phyloP scores from a whole-genome alignment of 2,888 invertebrate species.

The Euphydryas editha region DNA sequence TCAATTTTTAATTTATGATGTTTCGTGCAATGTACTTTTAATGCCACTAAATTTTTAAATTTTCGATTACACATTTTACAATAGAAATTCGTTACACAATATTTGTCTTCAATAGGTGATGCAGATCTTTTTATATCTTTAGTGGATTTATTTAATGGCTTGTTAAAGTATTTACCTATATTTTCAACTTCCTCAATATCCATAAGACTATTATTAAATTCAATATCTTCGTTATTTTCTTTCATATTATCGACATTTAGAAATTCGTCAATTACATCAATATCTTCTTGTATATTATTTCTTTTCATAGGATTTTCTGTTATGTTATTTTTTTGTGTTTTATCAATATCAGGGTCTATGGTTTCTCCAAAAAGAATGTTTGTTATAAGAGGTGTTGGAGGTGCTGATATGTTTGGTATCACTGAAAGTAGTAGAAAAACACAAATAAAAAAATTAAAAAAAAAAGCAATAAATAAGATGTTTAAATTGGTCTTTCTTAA shows the following conservation, averaged over 20 bases:
- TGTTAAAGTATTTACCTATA: slow-evolving; percentile 32
- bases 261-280: slow-evolving; percentile 57
- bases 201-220: slow-evolving; percentile 19
- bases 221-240: slow-evolving; percentile 23
- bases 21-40: slow-evolving; percentile 57
- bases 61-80: slow-evolving; percentile 63
- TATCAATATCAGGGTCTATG: slow-evolving; percentile 25
- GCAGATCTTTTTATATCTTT: slow-evolving; percentile 15
- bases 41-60: slow-evolving; percentile 47
- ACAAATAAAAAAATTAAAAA: background rate
- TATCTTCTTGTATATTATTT: slow-evolving; percentile 46
- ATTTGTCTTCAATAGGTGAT: slow-evolving; percentile 45
- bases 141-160: slow-evolving; percentile 3
- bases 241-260: slow-evolving; percentile 39
- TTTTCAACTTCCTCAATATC: slow-evolving; percentile 22
- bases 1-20: slow-evolving; percentile 53
- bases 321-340: slow-evolving; percentile 32
- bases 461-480: background rate
- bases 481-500: too few relatives aligned
- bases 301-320: slow-evolving; percentile 46
- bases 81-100: slow-evolving; percentile 53
- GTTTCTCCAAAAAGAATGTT: slow-evolving; percentile 68
- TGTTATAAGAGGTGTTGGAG: slow-evolving; percentile 66
- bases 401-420: slow-evolving; percentile 47
- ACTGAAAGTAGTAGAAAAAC: slow-evolving; percentile 40